phyloP scores from a whole-genome alignment of 2,888 invertebrate species.

The Lymantria monacha region DNA sequence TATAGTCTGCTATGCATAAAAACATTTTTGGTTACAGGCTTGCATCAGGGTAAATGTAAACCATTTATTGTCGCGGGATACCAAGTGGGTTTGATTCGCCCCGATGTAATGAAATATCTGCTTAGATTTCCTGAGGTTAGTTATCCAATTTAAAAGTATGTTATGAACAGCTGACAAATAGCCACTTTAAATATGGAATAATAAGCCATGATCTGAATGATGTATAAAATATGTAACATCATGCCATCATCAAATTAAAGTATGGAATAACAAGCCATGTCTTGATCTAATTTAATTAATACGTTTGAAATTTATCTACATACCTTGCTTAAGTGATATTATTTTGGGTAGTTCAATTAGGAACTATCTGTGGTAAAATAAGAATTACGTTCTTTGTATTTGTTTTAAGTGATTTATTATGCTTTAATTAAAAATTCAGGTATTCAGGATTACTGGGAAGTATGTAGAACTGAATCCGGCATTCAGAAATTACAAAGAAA shows the following conservation, averaged over 20 bases:
- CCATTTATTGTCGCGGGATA: slow-evolving; percentile 94
- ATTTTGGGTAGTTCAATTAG: too few relatives aligned
- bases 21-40: slow-evolving; percentile 77
- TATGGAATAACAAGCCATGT: too few relatives aligned
- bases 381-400: background rate
- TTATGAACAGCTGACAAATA: background rate
- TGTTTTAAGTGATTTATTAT: background rate
- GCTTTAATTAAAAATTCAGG: slow-evolving; percentile 58
- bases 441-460: slow-evolving; percentile 87
- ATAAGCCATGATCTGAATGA: too few relatives aligned
- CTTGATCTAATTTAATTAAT: too few relatives aligned
- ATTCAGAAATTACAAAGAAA: slow-evolving; percentile 91
- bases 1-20: too few relatives aligned
- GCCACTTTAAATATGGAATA: too few relatives aligned
- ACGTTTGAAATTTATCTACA: too few relatives aligned
- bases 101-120: slow-evolving; percentile 91
- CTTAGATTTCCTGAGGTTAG: slow-evolving; percentile 90
- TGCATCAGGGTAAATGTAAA: slow-evolving; percentile 89
- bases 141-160: slow-evolving; percentile 2
- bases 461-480: slow-evolving; percentile 93
- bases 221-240: too few relatives aligned
- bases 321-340: too few relatives aligned
- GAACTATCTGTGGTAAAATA: too few relatives aligned
- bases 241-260: too few relatives aligned
- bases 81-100: slow-evolving; percentile 93